Percentiles rank a stretch among this genome's conserved stretches.
Conservation (phyloP, 2,888 invertebrate genomes). For the Homarus gammarus region DNA sequence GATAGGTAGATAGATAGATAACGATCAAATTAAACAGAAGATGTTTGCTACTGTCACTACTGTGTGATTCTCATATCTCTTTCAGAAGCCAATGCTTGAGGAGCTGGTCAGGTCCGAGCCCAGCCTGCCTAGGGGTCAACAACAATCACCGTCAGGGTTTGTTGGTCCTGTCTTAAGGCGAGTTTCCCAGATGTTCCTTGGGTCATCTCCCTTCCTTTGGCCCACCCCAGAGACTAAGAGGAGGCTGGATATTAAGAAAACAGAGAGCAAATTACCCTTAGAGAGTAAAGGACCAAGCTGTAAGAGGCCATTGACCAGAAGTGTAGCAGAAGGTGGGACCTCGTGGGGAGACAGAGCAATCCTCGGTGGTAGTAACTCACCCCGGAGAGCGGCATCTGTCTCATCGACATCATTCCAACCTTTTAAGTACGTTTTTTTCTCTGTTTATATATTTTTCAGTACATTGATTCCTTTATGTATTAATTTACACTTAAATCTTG, state of each 20-base stretch:
- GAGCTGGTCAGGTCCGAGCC: constrained; percentile 38
- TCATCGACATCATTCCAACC: neutral
- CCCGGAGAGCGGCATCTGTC: neutral
- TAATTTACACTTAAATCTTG: too few species aligned
- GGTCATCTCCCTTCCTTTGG: constrained; percentile 6
- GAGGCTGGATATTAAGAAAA: neutral
- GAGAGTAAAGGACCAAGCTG: neutral
- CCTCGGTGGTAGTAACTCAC: neutral
- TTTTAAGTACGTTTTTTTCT: neutral
- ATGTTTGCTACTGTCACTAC: too few species aligned
- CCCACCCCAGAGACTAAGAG: neutral
- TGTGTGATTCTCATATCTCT: neutral
- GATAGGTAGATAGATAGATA: too few species aligned
- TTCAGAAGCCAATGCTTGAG: neutral
- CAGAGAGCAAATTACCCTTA: neutral
- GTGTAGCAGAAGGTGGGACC: neutral
- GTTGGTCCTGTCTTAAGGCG: constrained; percentile 27
- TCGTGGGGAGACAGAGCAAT: neutral
- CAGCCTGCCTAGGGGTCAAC: constrained; percentile 14
- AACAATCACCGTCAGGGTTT: neutral
- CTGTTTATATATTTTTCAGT: neutral
- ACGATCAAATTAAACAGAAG: too few species aligned
- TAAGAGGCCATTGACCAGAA: neutral
- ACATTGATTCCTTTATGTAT: too few species aligned
- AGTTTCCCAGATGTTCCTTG: constrained; percentile 38